Percentiles rank a stretch among this genome's conserved stretches.
Conservation (phyloP, 2,888 invertebrate species). For the Hirudinaria manillensis region DNA sequence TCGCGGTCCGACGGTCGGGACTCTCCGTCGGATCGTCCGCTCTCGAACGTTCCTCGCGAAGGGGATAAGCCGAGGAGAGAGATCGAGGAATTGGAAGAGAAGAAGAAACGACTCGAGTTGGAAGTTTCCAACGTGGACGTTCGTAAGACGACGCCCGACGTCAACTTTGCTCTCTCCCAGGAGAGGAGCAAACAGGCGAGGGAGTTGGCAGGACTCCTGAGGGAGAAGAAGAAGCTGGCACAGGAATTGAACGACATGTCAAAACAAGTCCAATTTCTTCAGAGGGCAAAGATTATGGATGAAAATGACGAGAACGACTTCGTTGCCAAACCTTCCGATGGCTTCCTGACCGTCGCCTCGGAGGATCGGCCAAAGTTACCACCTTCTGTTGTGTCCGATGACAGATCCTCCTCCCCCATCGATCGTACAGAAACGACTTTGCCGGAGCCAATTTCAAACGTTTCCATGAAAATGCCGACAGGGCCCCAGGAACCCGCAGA, state of each 20-base stretch:
- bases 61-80: not conserved
- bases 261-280: not conserved
- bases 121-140: not conserved
- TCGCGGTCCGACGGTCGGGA: too few species aligned
- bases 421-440: not conserved
- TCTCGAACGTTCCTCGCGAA: too few species aligned
- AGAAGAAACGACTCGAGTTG: not conserved
- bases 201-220: not conserved
- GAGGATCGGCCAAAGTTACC: too few species aligned
- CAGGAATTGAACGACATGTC: not conserved
- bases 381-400: not conserved
- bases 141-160: not conserved
- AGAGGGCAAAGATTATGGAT: not conserved
- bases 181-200: not conserved
- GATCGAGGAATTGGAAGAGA: not conserved
- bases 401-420: not conserved
- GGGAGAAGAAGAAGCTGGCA: not conserved
- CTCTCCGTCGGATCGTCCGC: too few species aligned
- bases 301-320: not conserved
- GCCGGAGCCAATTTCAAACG: not conserved
- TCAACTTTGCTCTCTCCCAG: not conserved
- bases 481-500: too few species aligned
- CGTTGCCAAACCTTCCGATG: too few species aligned
- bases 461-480: too few species aligned
- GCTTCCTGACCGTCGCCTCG: too few species aligned